phyloP scores from a whole-genome alignment of 2,888 invertebrate species.

The Chymomyza procnemis region DNA sequence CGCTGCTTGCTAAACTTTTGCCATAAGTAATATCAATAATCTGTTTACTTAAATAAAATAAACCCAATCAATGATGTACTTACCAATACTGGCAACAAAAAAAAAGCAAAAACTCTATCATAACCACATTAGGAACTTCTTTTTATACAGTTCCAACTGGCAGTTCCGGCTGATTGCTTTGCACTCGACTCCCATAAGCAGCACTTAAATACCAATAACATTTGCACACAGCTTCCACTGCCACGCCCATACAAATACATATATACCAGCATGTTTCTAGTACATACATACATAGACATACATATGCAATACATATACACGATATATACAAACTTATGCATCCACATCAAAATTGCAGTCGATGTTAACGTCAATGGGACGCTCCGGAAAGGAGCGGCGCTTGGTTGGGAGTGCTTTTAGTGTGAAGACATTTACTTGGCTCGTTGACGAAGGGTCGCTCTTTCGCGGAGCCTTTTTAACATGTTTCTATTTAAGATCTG shows the following conservation, averaged over 20 bases:
- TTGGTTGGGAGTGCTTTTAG: conserved; percentile 56
- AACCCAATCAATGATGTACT: not conserved
- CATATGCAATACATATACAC: not conserved
- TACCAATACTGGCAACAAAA: not conserved
- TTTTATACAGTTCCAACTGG: not conserved
- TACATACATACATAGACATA: not conserved
- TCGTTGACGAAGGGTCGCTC: conserved; percentile 19
- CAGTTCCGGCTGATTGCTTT: conserved; percentile 25
- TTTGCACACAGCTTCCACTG: not conserved
- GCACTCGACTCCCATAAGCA: conserved; percentile 23
- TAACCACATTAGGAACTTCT: not conserved
- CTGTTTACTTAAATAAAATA: not conserved
- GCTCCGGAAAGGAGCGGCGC: not conserved
- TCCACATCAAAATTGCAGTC: conserved; percentile 33
- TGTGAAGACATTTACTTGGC: conserved; percentile 45
- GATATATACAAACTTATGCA: conserved; percentile 26
- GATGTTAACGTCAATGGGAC: conserved; percentile 39
- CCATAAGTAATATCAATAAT: too few relatives aligned
- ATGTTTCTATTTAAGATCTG: conserved; percentile 56
- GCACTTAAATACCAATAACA: conserved; percentile 23
- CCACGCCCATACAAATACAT: not conserved
- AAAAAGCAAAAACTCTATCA: not conserved
- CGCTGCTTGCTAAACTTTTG: too few relatives aligned
- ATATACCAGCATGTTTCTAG: not conserved
- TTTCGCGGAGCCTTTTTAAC: conserved; percentile 23